Evolutionary conservation across 2,888 invertebrate genomes (phyloP).

Genomic region (Tenthredo distinguenda): DNA sequence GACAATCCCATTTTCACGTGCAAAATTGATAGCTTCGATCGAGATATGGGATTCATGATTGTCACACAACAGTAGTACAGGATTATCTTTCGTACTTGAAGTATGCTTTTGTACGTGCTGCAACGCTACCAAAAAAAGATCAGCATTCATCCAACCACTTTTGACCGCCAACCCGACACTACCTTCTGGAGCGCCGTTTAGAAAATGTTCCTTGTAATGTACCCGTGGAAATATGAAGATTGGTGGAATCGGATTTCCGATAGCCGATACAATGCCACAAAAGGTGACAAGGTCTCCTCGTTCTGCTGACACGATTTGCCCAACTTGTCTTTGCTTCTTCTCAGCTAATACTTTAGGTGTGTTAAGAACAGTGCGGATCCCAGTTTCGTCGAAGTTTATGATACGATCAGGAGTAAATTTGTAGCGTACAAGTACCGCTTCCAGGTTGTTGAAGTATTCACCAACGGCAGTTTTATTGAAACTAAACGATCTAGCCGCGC

Average conservation of each 20-base stretch:
- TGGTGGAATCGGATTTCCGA: slow-evolving; percentile 69
- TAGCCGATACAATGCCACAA: slow-evolving; percentile 66
- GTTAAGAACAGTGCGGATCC: slow-evolving; percentile 59
- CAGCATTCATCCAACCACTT: slow-evolving; percentile 66
- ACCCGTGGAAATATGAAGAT: slow-evolving; percentile 67
- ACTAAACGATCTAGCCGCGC: slow-evolving; percentile 60
- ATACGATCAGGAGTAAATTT: slow-evolving; percentile 59
- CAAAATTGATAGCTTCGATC: slow-evolving; percentile 66
- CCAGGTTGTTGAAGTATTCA: slow-evolving; percentile 61
- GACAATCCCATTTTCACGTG: slow-evolving; percentile 72
- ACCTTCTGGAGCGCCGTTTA: slow-evolving; percentile 64
- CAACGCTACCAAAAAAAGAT: slow-evolving; percentile 64
- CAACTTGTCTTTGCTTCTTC: slow-evolving; percentile 67
- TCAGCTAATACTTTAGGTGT: slow-evolving; percentile 60
- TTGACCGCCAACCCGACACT: slow-evolving; percentile 63
- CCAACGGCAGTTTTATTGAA: slow-evolving; percentile 64
- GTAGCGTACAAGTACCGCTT: slow-evolving; percentile 52
- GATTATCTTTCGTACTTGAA: slow-evolving; percentile 59
- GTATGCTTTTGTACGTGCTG: slow-evolving; percentile 62
- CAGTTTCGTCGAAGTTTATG: slow-evolving; percentile 62
- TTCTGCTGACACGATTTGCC: slow-evolving; percentile 71
- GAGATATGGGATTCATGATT: slow-evolving; percentile 70
- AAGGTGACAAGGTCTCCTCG: slow-evolving; percentile 72
- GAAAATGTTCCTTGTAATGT: slow-evolving; percentile 60
- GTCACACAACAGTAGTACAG: slow-evolving; percentile 63